These are phyloP conservation scores for Hippocampus zosterae DNA, from an alignment of 2,113 vertebrate genomes.

Conservation along the genomic window DNA sequence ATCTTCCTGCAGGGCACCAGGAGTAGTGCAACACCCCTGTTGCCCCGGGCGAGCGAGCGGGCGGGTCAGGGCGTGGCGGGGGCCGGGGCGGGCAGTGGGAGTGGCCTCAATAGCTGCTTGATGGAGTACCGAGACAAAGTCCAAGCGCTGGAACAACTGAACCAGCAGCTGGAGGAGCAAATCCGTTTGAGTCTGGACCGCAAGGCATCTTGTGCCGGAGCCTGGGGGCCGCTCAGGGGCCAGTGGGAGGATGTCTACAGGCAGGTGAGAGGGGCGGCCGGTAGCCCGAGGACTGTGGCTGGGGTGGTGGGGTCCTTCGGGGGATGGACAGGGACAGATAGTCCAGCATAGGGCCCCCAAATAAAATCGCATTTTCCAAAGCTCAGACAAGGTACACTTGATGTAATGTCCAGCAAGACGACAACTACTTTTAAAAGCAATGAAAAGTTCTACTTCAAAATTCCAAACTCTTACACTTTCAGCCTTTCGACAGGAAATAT, in stretches of 20 bases:
- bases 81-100: constrained; percentile 41
- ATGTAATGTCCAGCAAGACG: too few relatives aligned
- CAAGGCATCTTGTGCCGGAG: constrained; percentile 73
- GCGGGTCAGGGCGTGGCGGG: constrained; percentile 39
- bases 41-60: constrained; percentile 67
- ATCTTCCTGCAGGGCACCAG: constrained; percentile 87
- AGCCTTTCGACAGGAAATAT: too few relatives aligned
- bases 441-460: too few relatives aligned
- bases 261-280: constrained; percentile 67
- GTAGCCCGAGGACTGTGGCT: background rate
- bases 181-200: constrained; percentile 83
- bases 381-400: too few relatives aligned
- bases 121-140: constrained; percentile 91
- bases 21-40: constrained; percentile 72
- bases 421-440: too few relatives aligned
- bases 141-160: constrained; percentile 81
- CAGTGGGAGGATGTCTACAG: constrained; percentile 85
- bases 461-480: too few relatives aligned
- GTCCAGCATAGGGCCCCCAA: too few relatives aligned
- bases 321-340: too few relatives aligned
- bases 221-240: constrained; percentile 74
- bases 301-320: too few relatives aligned
- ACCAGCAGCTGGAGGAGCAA: constrained; percentile 86
- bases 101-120: constrained; percentile 79
- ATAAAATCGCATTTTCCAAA: too few relatives aligned